Percentiles rank a stretch among this genome's conserved stretches.
Conservation (phyloP, 2,113 vertebrate genomes). For the Periophthalmodon schlosseri region DNA sequence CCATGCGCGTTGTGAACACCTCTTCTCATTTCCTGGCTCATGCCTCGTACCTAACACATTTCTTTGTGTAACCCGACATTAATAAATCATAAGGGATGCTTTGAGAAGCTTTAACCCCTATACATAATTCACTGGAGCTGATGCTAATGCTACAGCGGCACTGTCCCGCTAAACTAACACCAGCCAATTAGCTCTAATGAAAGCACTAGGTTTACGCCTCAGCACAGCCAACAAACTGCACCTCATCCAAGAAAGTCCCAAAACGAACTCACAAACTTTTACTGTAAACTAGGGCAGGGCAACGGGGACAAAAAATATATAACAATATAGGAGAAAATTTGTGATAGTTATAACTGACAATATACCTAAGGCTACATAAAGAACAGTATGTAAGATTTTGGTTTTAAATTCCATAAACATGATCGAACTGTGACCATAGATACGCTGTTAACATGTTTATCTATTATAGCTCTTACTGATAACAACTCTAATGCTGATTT, state of each 20-base stretch:
- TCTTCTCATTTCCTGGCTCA: conserved; percentile 33
- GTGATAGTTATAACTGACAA: too few relatives aligned
- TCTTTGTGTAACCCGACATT: conserved; percentile 50
- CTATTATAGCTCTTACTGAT: too few relatives aligned
- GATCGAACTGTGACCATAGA: too few relatives aligned
- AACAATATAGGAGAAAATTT: too few relatives aligned
- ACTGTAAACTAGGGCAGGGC: not conserved
- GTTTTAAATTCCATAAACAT: too few relatives aligned
- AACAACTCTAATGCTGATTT: too few relatives aligned
- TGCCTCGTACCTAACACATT: conserved; percentile 33
- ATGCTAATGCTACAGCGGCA: conserved; percentile 42
- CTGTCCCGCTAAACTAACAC: conserved; percentile 53
- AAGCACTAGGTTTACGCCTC: conserved; percentile 36
- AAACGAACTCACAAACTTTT: conserved; percentile 16
- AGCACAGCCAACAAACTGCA: conserved; percentile 29
- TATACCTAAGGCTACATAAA: too few relatives aligned
- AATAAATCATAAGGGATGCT: conserved; percentile 59
- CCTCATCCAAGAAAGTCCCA: conserved; percentile 22
- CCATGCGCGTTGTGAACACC: conserved; percentile 22
- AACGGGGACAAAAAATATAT: too few relatives aligned
- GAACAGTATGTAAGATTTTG: too few relatives aligned
- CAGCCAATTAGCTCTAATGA: conserved; percentile 58
- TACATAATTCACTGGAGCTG: conserved; percentile 61
- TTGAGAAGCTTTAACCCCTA: conserved; percentile 59
- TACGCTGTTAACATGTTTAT: too few relatives aligned